Conservation (phyloP, 2,888 invertebrate genomes). For the Andrena chrysosceles region DNA sequence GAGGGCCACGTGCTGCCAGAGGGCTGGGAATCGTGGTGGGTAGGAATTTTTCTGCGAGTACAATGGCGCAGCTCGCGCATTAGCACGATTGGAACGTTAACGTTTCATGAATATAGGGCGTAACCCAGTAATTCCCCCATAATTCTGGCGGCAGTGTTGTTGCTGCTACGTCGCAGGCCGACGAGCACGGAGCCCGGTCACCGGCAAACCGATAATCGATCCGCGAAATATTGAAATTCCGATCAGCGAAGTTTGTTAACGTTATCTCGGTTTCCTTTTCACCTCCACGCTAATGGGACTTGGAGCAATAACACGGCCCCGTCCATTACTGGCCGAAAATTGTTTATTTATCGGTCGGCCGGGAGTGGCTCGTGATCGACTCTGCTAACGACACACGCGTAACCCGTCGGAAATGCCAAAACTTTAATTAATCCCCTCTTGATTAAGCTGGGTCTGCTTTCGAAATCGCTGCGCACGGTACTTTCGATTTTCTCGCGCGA, state of each 20-base stretch:
- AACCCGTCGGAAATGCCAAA: conserved; percentile 19
- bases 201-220: conserved; percentile 57
- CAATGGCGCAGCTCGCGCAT: background rate
- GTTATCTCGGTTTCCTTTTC: conserved; percentile 52
- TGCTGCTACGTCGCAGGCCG: conserved; percentile 20
- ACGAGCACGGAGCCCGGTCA: conserved; percentile 13
- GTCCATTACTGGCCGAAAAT: conserved; percentile 49
- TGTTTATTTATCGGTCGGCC: conserved; percentile 44
- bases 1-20: no score
- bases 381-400: conserved; percentile 24
- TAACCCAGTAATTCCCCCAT: conserved; percentile 60
- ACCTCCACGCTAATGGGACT: conserved; percentile 48
- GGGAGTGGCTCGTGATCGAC: conserved; percentile 22
- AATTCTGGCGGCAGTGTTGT: conserved; percentile 59
- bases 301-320: conserved; percentile 39
- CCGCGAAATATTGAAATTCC: conserved; percentile 60
- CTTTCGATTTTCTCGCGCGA: background rate
- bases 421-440: conserved; percentile 49
- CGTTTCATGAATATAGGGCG: conserved; percentile 61
- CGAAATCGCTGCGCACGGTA: conserved; percentile 2
- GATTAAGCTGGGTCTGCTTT: conserved; percentile 41
- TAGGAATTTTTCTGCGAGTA: no score
- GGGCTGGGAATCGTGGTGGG: no score
- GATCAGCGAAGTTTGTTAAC: conserved; percentile 50
- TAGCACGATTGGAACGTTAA: conserved; percentile 58